Evolutionary conservation across 1,140 invertebrate species (phyloP).

Genomic region (Zaprionus ghesquierei): DNA sequence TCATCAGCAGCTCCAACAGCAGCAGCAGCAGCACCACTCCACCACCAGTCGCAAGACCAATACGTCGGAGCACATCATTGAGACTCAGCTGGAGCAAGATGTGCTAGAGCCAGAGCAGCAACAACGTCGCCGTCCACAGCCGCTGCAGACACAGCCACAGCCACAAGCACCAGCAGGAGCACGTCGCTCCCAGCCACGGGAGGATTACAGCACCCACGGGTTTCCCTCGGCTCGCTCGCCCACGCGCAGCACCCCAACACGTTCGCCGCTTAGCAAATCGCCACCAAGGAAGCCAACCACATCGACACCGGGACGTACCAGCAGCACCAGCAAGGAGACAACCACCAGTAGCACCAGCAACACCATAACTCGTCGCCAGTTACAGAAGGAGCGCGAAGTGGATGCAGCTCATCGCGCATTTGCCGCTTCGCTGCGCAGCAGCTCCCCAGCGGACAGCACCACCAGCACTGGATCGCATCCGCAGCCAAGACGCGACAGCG

Average conservation of each 20-base stretch:
- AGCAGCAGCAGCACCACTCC: slow-evolving; percentile 17
- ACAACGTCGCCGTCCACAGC: slow-evolving; percentile 9
- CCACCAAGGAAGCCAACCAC: slow-evolving; percentile 39
- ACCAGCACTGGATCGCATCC: slow-evolving; percentile 44
- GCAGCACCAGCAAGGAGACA: slow-evolving; percentile 23
- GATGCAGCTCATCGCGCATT: slow-evolving; percentile 89
- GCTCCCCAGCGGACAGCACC: slow-evolving; percentile 80
- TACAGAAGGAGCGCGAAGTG: slow-evolving; percentile 83
- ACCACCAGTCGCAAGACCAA: slow-evolving; percentile 58
- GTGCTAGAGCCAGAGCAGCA: slow-evolving; percentile 25
- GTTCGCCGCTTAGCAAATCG: slow-evolving; percentile 28
- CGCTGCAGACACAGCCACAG: slow-evolving; percentile 4
- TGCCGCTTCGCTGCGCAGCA: slow-evolving; percentile 87
- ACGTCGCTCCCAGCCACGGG: slow-evolving; percentile 44
- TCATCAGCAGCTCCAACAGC: slow-evolving; percentile 33
- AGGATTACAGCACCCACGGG: slow-evolving; percentile 43
- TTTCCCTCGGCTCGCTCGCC: slow-evolving; percentile 45
- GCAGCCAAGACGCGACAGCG: slow-evolving; percentile 39
- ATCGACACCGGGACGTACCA: slow-evolving; percentile 2
- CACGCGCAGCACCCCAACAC: slow-evolving; percentile 17
- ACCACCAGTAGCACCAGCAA: slow-evolving; percentile 27
- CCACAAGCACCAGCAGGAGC: slow-evolving; percentile 35
- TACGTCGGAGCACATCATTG: slow-evolving; percentile 59
- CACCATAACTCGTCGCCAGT: slow-evolving; percentile 67
- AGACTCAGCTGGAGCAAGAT: slow-evolving; percentile 61